A percentile compares a stretch with the other conserved stretches of the same genome.
phyloP scores from a whole-genome alignment of 2,113 vertebrate genomes.

The Malaclemys terrapin region DNA sequence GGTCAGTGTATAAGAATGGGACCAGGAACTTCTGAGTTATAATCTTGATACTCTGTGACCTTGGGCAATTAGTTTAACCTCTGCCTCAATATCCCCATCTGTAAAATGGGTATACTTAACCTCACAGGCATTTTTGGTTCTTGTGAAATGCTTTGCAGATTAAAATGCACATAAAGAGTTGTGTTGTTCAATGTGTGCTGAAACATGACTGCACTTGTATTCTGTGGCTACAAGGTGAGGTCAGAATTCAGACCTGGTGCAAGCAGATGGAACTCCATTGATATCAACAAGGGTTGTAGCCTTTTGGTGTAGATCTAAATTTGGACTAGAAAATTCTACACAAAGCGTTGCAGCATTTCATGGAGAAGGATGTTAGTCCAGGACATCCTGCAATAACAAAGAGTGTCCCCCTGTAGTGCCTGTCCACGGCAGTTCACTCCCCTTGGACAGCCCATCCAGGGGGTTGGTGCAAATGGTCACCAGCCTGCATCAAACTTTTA shows the following conservation, averaged over 20 bases:
- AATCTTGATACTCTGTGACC: neutral
- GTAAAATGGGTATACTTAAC: neutral
- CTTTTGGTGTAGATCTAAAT: neutral
- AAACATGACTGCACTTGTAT: fast-evolving
- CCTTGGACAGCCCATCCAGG: neutral
- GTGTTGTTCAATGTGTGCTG: neutral
- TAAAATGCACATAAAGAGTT: neutral
- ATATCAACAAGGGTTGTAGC: neutral
- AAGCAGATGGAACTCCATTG: neutral
- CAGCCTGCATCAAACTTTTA: neutral
- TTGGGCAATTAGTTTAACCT: neutral
- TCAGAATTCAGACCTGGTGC: neutral
- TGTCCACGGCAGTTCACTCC: fast-evolving
- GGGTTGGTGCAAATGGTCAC: neutral
- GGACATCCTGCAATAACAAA: neutral
- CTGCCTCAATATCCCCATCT: neutral
- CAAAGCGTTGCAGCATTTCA: neutral
- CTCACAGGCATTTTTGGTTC: neutral
- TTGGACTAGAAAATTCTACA: neutral
- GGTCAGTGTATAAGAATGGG: fast-evolving
- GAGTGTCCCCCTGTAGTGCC: neutral
- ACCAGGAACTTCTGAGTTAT: neutral
- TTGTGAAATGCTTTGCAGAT: neutral
- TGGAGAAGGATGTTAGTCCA: neutral
- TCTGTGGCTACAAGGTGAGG: neutral